Percentiles rank a stretch among this genome's conserved stretches.
Evolutionary conservation across 2,113 vertebrate species (phyloP).

Genomic region (Perca schrenkii): DNA sequence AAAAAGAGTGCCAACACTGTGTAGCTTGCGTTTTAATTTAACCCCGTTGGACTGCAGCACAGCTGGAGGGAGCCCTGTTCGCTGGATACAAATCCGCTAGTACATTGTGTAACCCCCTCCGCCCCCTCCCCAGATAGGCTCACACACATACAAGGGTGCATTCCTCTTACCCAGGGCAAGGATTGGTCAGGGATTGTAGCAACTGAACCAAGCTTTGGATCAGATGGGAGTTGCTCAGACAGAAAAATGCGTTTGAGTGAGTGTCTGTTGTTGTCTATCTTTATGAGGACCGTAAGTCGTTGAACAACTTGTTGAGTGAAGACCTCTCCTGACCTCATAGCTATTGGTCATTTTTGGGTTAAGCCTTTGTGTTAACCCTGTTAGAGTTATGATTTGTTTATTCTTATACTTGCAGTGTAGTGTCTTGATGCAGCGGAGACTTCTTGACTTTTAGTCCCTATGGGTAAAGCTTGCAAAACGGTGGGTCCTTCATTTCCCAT

Average conservation of each 20-base stretch:
- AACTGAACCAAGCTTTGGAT: conserved; percentile 21
- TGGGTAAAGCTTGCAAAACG: background rate
- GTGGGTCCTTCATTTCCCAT: background rate
- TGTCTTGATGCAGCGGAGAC: background rate
- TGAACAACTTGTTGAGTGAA: conserved; percentile 1
- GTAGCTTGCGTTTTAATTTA: conserved; percentile 66
- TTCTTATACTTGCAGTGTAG: background rate
- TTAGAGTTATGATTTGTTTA: background rate
- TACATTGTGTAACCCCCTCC: conserved; percentile 50
- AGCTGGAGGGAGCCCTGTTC: conserved; percentile 65
- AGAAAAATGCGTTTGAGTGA: conserved; percentile 44
- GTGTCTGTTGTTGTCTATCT: conserved; percentile 9
- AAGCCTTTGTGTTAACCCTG: background rate
- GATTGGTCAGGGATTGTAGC: conserved; percentile 43
- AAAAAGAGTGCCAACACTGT: conserved; percentile 34
- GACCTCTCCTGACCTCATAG: background rate
- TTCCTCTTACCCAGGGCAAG: conserved; percentile 46
- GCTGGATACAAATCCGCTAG: conserved; percentile 65
- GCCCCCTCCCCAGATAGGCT: background rate
- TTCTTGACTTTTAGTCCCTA: background rate
- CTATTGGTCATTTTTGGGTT: background rate
- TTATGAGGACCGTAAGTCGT: conserved; percentile 10
- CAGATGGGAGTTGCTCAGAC: conserved; percentile 39
- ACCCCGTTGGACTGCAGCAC: conserved; percentile 56
- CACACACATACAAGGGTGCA: conserved; percentile 37